Percentiles rank a stretch among this genome's conserved stretches.
phyloP scores from a whole-genome alignment of 2,888 invertebrate species.

The Rapana venosa region DNA sequence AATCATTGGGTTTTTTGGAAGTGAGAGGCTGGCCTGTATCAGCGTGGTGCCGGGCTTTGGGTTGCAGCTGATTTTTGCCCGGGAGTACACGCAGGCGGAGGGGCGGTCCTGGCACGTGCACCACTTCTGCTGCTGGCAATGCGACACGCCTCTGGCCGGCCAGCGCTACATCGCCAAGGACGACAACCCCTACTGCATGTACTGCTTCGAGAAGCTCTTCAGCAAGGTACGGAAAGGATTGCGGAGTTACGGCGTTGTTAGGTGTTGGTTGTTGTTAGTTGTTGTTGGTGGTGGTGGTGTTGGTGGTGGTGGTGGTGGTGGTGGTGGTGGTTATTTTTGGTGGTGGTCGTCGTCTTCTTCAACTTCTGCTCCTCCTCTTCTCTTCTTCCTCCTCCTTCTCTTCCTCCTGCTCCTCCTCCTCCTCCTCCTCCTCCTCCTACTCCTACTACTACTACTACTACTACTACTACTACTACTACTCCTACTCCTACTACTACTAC shows the following conservation, averaged over 20 bases:
- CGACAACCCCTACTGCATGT: slow-evolving; percentile 71
- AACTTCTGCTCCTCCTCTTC: too few species aligned
- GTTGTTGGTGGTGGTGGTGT: too few species aligned
- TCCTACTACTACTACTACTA: too few species aligned
- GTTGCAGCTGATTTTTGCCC: slow-evolving; percentile 68
- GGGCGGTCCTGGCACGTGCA: slow-evolving; percentile 71
- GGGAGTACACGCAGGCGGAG: slow-evolving; percentile 73
- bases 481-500: too few species aligned
- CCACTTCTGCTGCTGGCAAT: slow-evolving; percentile 73
- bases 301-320: neutral
- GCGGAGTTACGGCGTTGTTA: neutral
- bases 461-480: too few species aligned
- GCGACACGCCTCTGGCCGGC: slow-evolving; percentile 69
- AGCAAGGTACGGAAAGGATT: slow-evolving; percentile 64
- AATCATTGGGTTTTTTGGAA: too few species aligned
- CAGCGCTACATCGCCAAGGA: slow-evolving; percentile 73
- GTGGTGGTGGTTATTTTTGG: neutral
- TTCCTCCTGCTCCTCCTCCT: too few species aligned
- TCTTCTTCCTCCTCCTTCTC: too few species aligned
- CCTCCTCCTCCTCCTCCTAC: too few species aligned
- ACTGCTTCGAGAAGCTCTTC: slow-evolving; percentile 69
- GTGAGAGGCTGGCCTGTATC: too few species aligned
- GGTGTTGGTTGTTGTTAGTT: too few species aligned
- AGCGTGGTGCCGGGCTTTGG: neutral
- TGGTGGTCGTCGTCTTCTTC: neutral